phyloP scores from a whole-genome alignment of 2,888 invertebrate genomes.

The Osmoderma eremita region DNA sequence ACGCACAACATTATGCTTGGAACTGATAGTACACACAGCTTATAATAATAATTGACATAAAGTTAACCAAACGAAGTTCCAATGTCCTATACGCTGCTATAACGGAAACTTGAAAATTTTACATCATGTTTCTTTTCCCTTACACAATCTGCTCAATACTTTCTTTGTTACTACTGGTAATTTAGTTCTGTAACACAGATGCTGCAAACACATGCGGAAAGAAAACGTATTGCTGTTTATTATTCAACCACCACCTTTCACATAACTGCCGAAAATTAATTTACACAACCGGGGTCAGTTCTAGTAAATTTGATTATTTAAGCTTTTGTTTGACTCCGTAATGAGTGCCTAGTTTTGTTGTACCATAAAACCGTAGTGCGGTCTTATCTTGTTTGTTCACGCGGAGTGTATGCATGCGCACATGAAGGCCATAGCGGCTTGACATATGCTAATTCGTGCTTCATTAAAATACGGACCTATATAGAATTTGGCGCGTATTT shows the following conservation, averaged over 20 bases:
- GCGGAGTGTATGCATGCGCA: conserved; percentile 5
- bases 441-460: conserved; percentile 21
- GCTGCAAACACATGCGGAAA: neutral
- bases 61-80: no score
- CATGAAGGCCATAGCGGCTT: neutral
- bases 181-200: no score
- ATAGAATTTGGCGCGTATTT: conserved; percentile 9
- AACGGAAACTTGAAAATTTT: no score
- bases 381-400: conserved; percentile 35
- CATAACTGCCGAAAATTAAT: conserved; percentile 30
- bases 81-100: no score
- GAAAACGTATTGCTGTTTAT: conserved; percentile 3
- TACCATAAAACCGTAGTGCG: conserved; percentile 25
- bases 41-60: no score
- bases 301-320: conserved; percentile 33
- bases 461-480: conserved; percentile 1
- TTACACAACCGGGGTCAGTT: conserved; percentile 33
- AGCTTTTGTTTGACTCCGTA: conserved; percentile 37
- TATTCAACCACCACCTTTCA: conserved; percentile 6
- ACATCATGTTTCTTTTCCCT: no score
- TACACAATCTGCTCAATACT: no score
- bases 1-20: no score
- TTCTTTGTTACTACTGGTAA: no score
- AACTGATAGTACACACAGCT: no score
- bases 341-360: conserved; percentile 36